Percentiles rank a stretch among this genome's conserved stretches.
These are phyloP conservation scores for Anthoscopus minutus DNA, from an alignment of 2,113 vertebrate species.

Conservation along the genomic window DNA sequence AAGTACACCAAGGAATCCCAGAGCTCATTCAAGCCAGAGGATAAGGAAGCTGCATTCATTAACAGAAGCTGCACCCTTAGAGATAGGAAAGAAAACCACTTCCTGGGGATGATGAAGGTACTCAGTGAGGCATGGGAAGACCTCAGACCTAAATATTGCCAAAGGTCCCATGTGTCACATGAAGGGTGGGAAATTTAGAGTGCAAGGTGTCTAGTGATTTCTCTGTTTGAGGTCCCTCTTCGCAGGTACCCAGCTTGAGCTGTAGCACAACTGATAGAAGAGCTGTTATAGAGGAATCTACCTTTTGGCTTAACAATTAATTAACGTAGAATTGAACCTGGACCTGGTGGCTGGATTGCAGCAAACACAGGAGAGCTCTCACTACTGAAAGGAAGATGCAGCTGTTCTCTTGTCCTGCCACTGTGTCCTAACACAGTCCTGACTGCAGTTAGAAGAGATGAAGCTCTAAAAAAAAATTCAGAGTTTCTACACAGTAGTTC, in stretches of 20 bases:
- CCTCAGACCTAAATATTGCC: background rate
- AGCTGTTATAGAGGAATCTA: background rate
- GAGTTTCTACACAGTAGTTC: background rate
- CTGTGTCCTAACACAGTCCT: too few species aligned
- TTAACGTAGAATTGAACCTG: fast-evolving
- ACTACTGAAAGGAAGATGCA: background rate
- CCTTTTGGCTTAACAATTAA: background rate
- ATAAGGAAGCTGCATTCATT: background rate
- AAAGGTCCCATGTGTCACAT: background rate
- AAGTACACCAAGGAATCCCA: background rate
- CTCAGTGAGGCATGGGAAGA: background rate
- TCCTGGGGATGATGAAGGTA: background rate
- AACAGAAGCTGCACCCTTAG: background rate
- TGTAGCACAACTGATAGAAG: background rate
- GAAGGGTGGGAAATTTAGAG: background rate
- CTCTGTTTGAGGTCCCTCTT: background rate
- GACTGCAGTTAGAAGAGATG: background rate
- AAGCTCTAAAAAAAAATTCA: background rate
- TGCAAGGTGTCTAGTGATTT: fast-evolving
- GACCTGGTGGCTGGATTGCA: background rate
- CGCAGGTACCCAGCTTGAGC: background rate
- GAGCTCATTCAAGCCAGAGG: background rate
- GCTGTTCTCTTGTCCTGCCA: background rate
- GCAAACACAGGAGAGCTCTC: background rate
- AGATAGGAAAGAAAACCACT: background rate